These are phyloP conservation scores for Aporophyla lueneburgensis DNA, from an alignment of 2,888 invertebrate species.

Conservation along the genomic window DNA sequence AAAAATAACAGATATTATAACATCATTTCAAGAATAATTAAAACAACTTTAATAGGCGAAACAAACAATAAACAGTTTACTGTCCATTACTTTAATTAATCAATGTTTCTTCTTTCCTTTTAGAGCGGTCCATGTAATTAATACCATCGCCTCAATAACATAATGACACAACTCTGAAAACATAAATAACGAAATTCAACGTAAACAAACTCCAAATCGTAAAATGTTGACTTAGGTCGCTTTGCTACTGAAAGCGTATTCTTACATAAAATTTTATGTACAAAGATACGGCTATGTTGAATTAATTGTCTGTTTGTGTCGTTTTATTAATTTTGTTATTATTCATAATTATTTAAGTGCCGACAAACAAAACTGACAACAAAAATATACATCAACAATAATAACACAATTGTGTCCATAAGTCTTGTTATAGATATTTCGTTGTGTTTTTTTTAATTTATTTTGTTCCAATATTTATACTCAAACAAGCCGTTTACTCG, in stretches of 20 bases:
- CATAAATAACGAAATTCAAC: constrained; percentile 17
- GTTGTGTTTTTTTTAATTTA: neutral
- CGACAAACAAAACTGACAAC: neutral
- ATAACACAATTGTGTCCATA: neutral
- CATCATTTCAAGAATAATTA: neutral
- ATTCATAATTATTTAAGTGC: constrained; percentile 48
- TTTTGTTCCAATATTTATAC: neutral
- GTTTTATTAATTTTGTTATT: constrained; percentile 35
- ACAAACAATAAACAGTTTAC: constrained; percentile 34
- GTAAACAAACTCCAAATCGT: constrained; percentile 24
- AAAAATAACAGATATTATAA: neutral
- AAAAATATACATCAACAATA: neutral
- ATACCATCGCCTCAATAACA: constrained; percentile 7
- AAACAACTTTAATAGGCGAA: neutral
- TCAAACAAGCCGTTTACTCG: neutral
- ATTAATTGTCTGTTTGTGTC: constrained; percentile 35
- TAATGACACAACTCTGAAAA: constrained; percentile 20
- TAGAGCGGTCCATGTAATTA: constrained; percentile 19
- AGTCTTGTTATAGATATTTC: neutral
- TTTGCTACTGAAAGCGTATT: constrained; percentile 25
- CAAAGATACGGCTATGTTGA: constrained; percentile 42
- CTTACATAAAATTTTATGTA: constrained; percentile 39
- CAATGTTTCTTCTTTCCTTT: neutral
- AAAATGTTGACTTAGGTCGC: constrained; percentile 34
- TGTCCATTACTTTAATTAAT: constrained; percentile 46